Evolutionary conservation across 2,113 vertebrate genomes (phyloP).

Genomic region (Otus sunia): DNA sequence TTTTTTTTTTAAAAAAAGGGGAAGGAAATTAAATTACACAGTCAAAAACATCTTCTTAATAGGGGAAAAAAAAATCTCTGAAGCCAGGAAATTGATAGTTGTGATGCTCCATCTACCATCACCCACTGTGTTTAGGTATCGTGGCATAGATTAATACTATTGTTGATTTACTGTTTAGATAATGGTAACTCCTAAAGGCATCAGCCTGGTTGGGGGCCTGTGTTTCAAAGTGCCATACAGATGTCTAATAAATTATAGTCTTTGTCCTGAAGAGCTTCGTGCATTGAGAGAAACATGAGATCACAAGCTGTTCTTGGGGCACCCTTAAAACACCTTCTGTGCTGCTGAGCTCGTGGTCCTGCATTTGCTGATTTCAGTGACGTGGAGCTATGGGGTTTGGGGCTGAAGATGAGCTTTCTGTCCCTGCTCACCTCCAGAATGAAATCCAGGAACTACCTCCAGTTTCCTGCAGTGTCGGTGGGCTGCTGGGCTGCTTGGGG

Average conservation of each 20-base stretch:
- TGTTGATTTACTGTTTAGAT: conserved; percentile 20
- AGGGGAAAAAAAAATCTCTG: background rate
- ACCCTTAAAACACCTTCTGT: background rate
- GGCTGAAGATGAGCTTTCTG: background rate
- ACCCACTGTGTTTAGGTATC: background rate
- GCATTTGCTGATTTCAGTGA: background rate
- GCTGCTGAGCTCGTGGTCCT: background rate
- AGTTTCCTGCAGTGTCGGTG: background rate
- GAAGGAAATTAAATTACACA: conserved; percentile 54
- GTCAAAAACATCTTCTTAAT: background rate
- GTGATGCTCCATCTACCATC: background rate
- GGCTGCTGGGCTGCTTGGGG: background rate
- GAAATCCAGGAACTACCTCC: background rate
- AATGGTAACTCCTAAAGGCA: background rate
- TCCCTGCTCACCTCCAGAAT: background rate
- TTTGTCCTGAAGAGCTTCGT: background rate
- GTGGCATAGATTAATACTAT: background rate
- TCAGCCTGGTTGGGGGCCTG: background rate
- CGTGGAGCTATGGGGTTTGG: background rate
- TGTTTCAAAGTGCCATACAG: background rate
- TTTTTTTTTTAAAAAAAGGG: conserved; percentile 18
- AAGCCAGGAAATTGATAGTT: conserved; percentile 23
- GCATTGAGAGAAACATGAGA: background rate
- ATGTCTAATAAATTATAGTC: background rate
- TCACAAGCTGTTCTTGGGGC: background rate